A percentile compares a stretch with the other conserved stretches of the same genome.
Evolutionary conservation across 2,113 vertebrate genomes (phyloP).

Genomic region (Hepsetus odoe): DNA sequence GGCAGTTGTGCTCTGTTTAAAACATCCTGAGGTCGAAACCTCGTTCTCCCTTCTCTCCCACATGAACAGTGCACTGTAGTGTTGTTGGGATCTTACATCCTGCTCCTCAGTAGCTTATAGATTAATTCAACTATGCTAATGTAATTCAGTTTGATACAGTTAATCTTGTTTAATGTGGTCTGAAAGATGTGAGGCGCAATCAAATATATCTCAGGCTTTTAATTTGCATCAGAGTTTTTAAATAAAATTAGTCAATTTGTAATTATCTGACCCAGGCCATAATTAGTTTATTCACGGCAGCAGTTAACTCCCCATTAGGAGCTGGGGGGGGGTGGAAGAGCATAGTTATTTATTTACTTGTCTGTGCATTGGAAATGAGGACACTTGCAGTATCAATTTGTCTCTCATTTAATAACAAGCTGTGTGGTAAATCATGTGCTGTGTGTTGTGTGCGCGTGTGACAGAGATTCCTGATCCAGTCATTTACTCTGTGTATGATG

Average conservation of each 20-base stretch:
- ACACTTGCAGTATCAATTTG: slow-evolving; percentile 71
- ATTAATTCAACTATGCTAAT: slow-evolving; percentile 83
- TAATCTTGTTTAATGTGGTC: slow-evolving; percentile 81
- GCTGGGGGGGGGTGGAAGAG: slow-evolving; percentile 44
- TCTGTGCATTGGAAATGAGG: slow-evolving; percentile 69
- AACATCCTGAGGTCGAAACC: background rate
- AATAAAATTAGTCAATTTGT: slow-evolving; percentile 81
- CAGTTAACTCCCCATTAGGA: slow-evolving; percentile 76
- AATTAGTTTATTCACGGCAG: slow-evolving; percentile 82
- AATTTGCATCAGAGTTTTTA: slow-evolving; percentile 75
- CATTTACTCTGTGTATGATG: slow-evolving; percentile 56
- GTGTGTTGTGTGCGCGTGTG: slow-evolving; percentile 36
- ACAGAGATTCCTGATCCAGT: slow-evolving; percentile 60
- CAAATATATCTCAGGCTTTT: slow-evolving; percentile 79
- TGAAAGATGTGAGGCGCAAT: slow-evolving; percentile 79
- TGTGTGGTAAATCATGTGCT: slow-evolving; percentile 69
- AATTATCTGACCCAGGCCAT: slow-evolving; percentile 78
- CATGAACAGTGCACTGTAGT: slow-evolving; percentile 2
- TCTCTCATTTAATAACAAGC: slow-evolving; percentile 74
- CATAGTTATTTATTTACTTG: slow-evolving; percentile 53
- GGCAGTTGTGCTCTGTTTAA: background rate
- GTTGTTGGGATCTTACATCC: slow-evolving; percentile 74
- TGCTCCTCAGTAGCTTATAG: slow-evolving; percentile 63
- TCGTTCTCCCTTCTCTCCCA: background rate
- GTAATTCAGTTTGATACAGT: slow-evolving; percentile 81